phyloP scores from a whole-genome alignment of 2,888 invertebrate species.

The Himalopsyche tibetana region DNA sequence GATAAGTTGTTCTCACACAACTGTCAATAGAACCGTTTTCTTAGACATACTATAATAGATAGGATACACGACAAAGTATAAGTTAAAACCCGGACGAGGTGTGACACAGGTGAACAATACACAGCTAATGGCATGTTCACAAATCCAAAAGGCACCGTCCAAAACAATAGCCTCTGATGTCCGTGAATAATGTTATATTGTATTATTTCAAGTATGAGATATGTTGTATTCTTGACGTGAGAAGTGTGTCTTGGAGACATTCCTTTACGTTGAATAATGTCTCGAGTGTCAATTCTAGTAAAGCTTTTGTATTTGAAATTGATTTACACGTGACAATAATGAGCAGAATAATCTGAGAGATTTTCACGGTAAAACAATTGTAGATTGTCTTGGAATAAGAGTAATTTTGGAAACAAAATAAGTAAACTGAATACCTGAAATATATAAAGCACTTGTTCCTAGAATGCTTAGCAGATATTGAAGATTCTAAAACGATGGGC shows the following conservation, averaged over 20 bases:
- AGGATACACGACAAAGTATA: background rate
- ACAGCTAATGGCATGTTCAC: constrained; percentile 8
- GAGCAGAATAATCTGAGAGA: background rate
- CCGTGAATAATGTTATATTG: constrained; percentile 17
- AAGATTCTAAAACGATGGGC: no score
- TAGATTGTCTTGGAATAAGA: no score
- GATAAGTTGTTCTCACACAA: background rate
- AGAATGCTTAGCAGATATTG: no score
- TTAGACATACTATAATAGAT: background rate
- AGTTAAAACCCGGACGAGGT: background rate
- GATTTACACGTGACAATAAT: background rate
- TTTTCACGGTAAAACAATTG: no score
- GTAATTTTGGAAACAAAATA: no score
- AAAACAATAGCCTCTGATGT: background rate
- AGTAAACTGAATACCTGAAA: no score
- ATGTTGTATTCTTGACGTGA: background rate
- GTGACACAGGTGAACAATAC: constrained; percentile 21
- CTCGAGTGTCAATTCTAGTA: background rate
- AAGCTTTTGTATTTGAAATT: background rate
- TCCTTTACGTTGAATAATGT: background rate
- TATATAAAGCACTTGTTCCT: no score
- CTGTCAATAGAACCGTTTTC: background rate
- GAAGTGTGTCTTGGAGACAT: background rate
- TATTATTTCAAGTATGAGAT: background rate
- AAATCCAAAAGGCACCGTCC: constrained; percentile 18